phyloP scores from a whole-genome alignment of 2,888 invertebrate genomes.

The Galeopsomyia nigrocyanea region DNA sequence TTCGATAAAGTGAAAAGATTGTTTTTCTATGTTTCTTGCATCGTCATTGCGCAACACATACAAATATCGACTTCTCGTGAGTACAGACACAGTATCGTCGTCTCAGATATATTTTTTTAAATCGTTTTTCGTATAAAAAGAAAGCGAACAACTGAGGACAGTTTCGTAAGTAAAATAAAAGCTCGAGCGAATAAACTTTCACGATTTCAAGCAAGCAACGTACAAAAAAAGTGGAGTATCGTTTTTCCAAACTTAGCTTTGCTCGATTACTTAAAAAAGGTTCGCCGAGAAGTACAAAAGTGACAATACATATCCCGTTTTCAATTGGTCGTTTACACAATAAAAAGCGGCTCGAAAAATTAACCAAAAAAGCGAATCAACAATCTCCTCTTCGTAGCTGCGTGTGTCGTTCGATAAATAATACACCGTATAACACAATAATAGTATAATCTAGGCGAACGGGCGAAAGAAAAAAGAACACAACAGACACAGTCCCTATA shows the following conservation, averaged over 20 bases:
- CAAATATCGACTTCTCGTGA: slow-evolving; percentile 26
- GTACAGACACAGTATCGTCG: slow-evolving; percentile 23
- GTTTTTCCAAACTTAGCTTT: slow-evolving; percentile 11
- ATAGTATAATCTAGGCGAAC: slow-evolving; percentile 38
- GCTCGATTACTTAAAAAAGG: slow-evolving; percentile 16
- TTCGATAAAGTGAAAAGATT: slow-evolving; percentile 11
- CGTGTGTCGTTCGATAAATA: slow-evolving; percentile 36
- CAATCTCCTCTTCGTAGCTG: slow-evolving; percentile 12
- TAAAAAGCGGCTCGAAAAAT: not conserved
- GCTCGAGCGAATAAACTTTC: slow-evolving; percentile 33
- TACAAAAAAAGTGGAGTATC: slow-evolving; percentile 33
- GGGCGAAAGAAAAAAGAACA: slow-evolving; percentile 32
- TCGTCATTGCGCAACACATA: slow-evolving; percentile 7
- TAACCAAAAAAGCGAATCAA: not conserved
- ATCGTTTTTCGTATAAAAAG: slow-evolving; percentile 30
- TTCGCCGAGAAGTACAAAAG: too few species aligned
- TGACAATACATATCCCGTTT: too few species aligned
- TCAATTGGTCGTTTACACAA: slow-evolving; percentile 4
- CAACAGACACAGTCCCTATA: slow-evolving; percentile 31
- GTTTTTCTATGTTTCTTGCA: slow-evolving; percentile 3
- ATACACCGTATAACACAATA: slow-evolving; percentile 29
- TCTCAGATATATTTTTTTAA: slow-evolving; percentile 7
- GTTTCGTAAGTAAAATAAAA: slow-evolving; percentile 26
- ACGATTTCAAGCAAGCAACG: slow-evolving; percentile 32
- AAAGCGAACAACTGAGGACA: slow-evolving; percentile 31